These are phyloP conservation scores for Epinotia nisella DNA, from an alignment of 2,888 invertebrate genomes.

Conservation along the genomic window DNA sequence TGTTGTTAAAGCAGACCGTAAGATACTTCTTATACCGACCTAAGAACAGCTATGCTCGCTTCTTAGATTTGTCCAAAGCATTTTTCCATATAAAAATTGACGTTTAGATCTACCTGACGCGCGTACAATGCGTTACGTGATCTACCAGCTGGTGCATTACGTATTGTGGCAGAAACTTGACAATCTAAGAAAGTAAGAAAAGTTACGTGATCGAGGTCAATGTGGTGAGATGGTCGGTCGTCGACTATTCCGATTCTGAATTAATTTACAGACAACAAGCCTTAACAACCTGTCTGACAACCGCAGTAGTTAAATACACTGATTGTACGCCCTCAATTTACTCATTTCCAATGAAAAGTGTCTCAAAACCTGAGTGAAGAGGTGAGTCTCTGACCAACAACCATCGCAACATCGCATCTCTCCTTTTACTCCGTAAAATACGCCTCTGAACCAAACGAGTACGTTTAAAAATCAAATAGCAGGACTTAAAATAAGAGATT, in stretches of 20 bases:
- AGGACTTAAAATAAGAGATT: slow-evolving; percentile 1
- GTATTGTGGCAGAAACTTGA: too few species aligned
- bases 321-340: slow-evolving; percentile 2
- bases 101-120: too few species aligned
- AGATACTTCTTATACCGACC: too few species aligned
- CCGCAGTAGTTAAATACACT: slow-evolving; percentile 2
- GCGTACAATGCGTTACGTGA: too few species aligned
- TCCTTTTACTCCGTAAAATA: not conserved
- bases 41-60: too few species aligned
- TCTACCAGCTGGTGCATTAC: too few species aligned
- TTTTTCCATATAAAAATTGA: too few species aligned
- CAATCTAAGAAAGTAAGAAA: too few species aligned
- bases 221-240: too few species aligned
- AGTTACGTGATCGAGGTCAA: too few species aligned
- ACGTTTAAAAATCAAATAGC: not conserved
- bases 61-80: too few species aligned
- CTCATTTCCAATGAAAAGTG: slow-evolving; percentile 16
- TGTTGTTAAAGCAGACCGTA: too few species aligned
- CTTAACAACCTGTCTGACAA: not conserved
- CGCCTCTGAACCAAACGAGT: not conserved
- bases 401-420: not conserved
- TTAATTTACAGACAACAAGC: not conserved
- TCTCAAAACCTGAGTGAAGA: slow-evolving; percentile 21
- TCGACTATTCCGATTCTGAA: not conserved
- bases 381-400: not conserved